A percentile compares a stretch with the other conserved stretches of the same genome.
These are phyloP conservation scores for Campylomormyrus tamandua DNA, from an alignment of 2,113 vertebrate species.

Conservation along the genomic window DNA sequence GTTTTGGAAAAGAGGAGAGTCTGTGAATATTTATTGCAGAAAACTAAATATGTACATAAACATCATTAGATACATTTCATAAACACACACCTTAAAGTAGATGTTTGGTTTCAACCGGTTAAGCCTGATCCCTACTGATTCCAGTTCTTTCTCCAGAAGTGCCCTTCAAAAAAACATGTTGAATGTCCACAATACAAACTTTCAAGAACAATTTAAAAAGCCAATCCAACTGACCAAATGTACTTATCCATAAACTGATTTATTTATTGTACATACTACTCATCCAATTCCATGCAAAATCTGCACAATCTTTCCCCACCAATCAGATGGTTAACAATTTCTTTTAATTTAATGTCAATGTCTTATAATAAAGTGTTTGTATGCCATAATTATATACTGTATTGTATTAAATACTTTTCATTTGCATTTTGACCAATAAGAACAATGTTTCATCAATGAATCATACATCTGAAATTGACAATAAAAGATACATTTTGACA, in stretches of 20 bases:
- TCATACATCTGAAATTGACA: background rate
- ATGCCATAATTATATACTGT: background rate
- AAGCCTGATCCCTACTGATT: constrained; percentile 91
- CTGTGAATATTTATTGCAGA: background rate
- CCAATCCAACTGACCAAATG: background rate
- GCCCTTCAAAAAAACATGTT: constrained; percentile 51
- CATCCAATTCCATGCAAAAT: background rate
- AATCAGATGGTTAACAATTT: background rate
- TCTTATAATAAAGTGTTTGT: background rate
- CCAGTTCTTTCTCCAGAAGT: constrained; percentile 91
- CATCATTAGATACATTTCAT: background rate
- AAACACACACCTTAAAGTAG: constrained; percentile 86
- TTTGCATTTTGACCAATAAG: background rate
- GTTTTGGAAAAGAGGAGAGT: background rate
- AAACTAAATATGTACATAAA: background rate
- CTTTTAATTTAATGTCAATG: background rate
- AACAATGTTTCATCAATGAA: background rate
- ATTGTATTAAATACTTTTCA: background rate
- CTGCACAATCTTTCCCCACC: background rate
- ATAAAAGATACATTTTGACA: background rate
- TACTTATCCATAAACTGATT: background rate
- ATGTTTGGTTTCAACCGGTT: constrained; percentile 92
- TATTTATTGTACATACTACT: background rate
- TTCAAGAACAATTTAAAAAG: background rate
- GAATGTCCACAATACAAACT: background rate